Conservation (phyloP, 2,113 vertebrate species). For the Phocoena sinus region DNA sequence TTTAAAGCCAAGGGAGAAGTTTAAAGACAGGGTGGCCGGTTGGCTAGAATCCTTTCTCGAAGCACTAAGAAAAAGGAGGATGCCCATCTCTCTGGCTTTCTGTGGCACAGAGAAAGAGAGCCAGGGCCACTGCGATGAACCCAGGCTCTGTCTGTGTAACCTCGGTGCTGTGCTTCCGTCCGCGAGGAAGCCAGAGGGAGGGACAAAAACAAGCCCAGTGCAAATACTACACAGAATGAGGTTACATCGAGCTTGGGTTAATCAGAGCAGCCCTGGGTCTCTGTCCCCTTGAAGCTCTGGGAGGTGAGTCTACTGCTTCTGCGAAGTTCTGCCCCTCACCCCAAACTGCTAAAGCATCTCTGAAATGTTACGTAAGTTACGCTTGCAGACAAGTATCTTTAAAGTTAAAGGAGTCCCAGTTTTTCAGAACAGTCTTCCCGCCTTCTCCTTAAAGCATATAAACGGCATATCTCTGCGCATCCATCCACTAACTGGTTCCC, state of each 20-base stretch:
- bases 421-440: neutral
- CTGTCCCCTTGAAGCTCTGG: neutral
- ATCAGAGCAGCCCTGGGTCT: neutral
- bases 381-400: neutral
- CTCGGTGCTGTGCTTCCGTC: neutral
- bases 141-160: neutral
- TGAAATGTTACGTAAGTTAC: neutral
- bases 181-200: neutral
- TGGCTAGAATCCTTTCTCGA: neutral
- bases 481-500: neutral
- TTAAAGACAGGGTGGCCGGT: neutral
- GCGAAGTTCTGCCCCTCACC: neutral
- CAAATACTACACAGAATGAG: neutral
- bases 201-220: fast-evolving
- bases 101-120: neutral
- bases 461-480: neutral
- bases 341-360: neutral
- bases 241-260: neutral
- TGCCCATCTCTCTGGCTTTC: neutral
- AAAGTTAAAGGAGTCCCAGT: neutral
- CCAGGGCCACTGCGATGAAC: neutral
- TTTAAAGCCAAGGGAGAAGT: neutral
- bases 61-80: neutral
- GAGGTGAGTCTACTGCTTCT: neutral
- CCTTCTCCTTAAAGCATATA: neutral